phyloP scores from a whole-genome alignment of 2,113 vertebrate genomes.

The Polypterus bichir region DNA sequence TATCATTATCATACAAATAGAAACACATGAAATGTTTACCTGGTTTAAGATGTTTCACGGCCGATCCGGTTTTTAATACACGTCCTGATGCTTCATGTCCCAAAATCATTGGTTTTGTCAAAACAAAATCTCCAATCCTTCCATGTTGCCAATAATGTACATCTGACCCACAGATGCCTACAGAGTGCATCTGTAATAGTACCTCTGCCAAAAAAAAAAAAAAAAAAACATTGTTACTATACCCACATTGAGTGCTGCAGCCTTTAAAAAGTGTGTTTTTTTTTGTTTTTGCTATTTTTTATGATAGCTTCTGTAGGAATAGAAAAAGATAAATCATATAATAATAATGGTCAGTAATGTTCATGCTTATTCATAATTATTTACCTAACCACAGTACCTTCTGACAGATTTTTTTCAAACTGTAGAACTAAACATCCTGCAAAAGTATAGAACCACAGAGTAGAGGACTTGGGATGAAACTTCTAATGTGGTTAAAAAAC shows the following conservation, averaged over 20 bases:
- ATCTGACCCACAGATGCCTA: conserved; percentile 90
- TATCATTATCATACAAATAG: not conserved
- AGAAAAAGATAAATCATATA: too few relatives aligned
- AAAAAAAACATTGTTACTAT: not conserved
- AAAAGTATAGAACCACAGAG: too few relatives aligned
- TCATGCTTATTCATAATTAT: too few relatives aligned
- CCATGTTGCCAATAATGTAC: conserved; percentile 91
- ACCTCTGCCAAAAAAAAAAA: conserved; percentile 57
- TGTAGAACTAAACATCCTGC: too few relatives aligned
- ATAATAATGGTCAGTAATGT: too few relatives aligned
- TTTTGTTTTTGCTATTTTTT: not conserved
- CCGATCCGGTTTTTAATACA: conserved; percentile 68
- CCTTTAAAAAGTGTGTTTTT: not conserved
- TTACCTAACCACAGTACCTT: too few relatives aligned
- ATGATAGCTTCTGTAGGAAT: too few relatives aligned
- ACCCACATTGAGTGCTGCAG: not conserved
- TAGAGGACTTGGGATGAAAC: too few relatives aligned
- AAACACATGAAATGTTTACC: conserved; percentile 30
- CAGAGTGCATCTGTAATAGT: conserved; percentile 83
- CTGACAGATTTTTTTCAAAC: too few relatives aligned
- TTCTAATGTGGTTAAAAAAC: too few relatives aligned
- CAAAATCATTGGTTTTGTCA: conserved; percentile 78
- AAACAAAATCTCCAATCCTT: conserved; percentile 67
- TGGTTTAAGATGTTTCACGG: conserved; percentile 67
- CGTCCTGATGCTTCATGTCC: conserved; percentile 83